phyloP scores from a whole-genome alignment of 2,888 invertebrate species.

The Ceramica pisi region DNA sequence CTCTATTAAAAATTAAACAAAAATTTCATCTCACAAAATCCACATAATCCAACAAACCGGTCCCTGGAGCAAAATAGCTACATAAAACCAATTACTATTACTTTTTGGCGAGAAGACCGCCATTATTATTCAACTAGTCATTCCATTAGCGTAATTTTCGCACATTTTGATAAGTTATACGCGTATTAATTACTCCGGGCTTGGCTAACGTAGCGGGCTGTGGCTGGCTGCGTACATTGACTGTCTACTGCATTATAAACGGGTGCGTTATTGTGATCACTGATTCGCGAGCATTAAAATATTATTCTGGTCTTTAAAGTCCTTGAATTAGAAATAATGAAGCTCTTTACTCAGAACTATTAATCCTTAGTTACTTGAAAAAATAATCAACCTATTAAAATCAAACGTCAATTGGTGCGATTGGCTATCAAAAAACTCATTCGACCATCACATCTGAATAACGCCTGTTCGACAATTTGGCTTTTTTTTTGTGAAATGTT shows the following conservation, averaged over 20 bases:
- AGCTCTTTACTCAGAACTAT: background rate
- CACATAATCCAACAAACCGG: background rate
- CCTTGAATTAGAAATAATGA: background rate
- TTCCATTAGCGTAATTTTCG: constrained; percentile 40
- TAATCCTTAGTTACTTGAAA: no score
- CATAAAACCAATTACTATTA: constrained; percentile 11
- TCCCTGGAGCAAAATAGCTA: background rate
- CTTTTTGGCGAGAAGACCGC: constrained; percentile 42
- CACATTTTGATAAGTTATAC: constrained; percentile 59
- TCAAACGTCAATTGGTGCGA: no score
- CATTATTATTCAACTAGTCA: constrained; percentile 46
- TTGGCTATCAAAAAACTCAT: no score
- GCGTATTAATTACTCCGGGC: constrained; percentile 53
- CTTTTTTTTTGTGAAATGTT: no score
- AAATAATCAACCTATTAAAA: no score
- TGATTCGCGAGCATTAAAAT: constrained; percentile 2
- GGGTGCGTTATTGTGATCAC: background rate
- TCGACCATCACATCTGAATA: no score
- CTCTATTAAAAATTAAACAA: background rate
- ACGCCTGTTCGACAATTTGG: no score
- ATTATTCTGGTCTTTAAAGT: background rate
- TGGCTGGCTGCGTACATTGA: constrained; percentile 23
- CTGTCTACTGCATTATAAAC: constrained; percentile 24
- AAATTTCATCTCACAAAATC: background rate
- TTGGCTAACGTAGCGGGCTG: constrained; percentile 49